Evolutionary conservation across 2,888 invertebrate genomes (phyloP), one percentile per base, ranked within the genome.

Genomic region (Coelinius sp.): DNA sequence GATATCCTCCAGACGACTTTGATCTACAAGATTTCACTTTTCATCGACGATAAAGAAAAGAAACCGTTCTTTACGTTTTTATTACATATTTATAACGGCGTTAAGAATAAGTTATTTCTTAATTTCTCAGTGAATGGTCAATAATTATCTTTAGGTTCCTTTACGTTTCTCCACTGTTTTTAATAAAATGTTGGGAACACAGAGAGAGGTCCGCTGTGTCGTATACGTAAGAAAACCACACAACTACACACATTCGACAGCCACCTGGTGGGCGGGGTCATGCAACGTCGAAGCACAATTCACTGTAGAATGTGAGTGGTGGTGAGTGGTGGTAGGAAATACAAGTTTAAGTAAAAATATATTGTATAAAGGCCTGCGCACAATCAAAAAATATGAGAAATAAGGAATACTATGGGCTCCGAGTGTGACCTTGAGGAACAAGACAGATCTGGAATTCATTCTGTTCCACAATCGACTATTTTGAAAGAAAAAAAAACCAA

Each of bases 251-350:
- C 85, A 85, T 84, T 84, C 84, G 81, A 85, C 83, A 78, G 82
- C 84, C 84, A 83, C 84, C 83, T 82, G 83, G 82, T 84, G 83
- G 86, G 86, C 84, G 85, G 86, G 81, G 85, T 79, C 77, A 79
- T 68, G 76, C 71, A 75, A 76, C 76, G 22, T 53, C 64, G 59
- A 69, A 59, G 35, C 59, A 59, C 59, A n/a, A 41, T 10, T 41
- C n/a, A 41, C 12, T n/a, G 22, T 52, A 12, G n/a, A 22, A 52
- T n/a, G 20, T 12, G 25, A 53, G 24, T 27, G 25, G 53, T 53
- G 53, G 20, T 12, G 25, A 53, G 24, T 27, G 25, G 53, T 53
- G 53, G 53, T 53, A 25, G 53, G 53, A 49, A 53, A 53, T 53
- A 53, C 25, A 53, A 53, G 1, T 41, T 41, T 41, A 41, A n/a